These are phyloP conservation scores for Liodrosophila aerea DNA, from an alignment of 2,888 invertebrate species.

Conservation along the genomic window DNA sequence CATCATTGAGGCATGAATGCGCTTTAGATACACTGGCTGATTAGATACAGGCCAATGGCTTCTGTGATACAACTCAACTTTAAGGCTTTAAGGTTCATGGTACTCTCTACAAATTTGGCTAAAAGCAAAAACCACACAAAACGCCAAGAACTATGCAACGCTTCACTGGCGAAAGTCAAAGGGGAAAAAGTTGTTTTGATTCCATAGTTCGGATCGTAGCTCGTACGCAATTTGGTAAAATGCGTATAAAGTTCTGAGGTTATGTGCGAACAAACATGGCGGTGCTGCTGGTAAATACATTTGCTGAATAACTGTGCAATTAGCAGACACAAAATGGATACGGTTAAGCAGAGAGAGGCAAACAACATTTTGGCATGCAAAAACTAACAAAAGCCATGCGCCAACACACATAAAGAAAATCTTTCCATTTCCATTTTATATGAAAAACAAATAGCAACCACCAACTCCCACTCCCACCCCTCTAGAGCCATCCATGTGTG, in stretches of 20 bases:
- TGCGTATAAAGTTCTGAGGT: constrained; percentile 74
- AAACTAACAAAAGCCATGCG: constrained; percentile 71
- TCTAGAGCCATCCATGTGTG: constrained; percentile 49
- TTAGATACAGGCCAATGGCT: constrained; percentile 52
- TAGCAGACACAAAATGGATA: constrained; percentile 24
- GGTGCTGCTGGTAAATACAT: constrained; percentile 69
- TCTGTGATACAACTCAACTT: constrained; percentile 12
- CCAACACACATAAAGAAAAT: constrained; percentile 74
- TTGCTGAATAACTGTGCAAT: constrained; percentile 68
- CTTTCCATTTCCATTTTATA: constrained; percentile 69
- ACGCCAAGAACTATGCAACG: constrained; percentile 59
- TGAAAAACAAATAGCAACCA: constrained; percentile 50
- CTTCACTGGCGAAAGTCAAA: constrained; percentile 55
- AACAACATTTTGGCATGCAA: no score
- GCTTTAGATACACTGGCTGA: constrained; percentile 58
- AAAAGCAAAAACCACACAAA: constrained; percentile 72
- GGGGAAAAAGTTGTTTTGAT: constrained; percentile 49
- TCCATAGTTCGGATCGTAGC: constrained; percentile 4
- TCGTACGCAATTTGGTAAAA: constrained; percentile 69
- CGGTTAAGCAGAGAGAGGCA: constrained; percentile 26
- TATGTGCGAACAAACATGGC: constrained; percentile 69
- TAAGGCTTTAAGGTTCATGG: constrained; percentile 46
- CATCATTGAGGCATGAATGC: constrained; percentile 74
- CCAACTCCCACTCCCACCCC: constrained; percentile 12
- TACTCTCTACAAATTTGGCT: constrained; percentile 53